Conservation (phyloP, 2,797 vertebrate species). For the Ptychadena robeensis region DNA sequence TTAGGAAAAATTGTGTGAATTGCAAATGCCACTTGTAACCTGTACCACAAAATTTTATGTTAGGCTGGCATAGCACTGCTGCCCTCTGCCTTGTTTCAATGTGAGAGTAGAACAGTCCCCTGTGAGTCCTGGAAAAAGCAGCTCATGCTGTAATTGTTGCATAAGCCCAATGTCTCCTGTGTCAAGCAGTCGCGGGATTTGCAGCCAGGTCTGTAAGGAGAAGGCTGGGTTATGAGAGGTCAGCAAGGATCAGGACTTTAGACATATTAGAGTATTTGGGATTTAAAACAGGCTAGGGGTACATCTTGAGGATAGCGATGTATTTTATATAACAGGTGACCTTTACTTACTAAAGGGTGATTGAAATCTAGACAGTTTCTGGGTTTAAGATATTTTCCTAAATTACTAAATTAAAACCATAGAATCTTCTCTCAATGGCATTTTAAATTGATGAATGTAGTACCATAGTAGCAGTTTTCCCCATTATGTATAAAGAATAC, state of each 20-base stretch:
- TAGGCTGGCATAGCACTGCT: not conserved
- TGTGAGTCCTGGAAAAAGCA: not conserved
- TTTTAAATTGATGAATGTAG: too few relatives aligned
- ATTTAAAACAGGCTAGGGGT: not conserved
- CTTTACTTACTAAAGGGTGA: not conserved
- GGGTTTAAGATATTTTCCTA: not conserved
- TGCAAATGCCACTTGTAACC: too few relatives aligned
- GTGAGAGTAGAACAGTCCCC: conserved; percentile 19
- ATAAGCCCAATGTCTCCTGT: conserved; percentile 46
- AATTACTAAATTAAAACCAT: too few relatives aligned
- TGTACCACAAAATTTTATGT: too few relatives aligned
- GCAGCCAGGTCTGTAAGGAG: conserved; percentile 2
- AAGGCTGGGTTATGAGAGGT: conserved; percentile 33
- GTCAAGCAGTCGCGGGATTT: conserved; percentile 34
- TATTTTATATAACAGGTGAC: not conserved
- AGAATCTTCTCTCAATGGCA: too few relatives aligned
- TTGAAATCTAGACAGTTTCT: not conserved
- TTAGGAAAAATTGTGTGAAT: not conserved
- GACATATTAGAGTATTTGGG: not conserved
- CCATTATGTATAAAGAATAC: too few relatives aligned
- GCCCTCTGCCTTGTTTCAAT: not conserved
- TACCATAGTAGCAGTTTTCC: too few relatives aligned
- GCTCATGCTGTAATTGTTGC: conserved; percentile 57
- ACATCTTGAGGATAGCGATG: not conserved
- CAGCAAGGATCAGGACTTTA: not conserved